Percentiles rank a stretch among this genome's conserved stretches.
These are phyloP conservation scores for Hydrotaea cyrtoneurina DNA, from an alignment of 2,888 invertebrate genomes.

Conservation along the genomic window DNA sequence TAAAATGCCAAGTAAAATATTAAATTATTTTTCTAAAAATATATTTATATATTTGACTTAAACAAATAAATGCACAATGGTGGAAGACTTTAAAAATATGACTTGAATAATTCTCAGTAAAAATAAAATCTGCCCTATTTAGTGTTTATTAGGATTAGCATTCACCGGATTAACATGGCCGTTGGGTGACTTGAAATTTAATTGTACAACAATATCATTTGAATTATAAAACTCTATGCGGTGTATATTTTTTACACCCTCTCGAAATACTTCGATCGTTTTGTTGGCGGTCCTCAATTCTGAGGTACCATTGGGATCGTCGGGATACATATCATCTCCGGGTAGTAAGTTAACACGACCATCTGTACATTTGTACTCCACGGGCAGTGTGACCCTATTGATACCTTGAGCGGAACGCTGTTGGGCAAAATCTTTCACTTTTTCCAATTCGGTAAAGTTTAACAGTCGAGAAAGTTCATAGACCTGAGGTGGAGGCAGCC, in stretches of 20 bases:
- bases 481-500: slow-evolving; percentile 88
- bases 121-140: neutral
- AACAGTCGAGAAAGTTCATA: slow-evolving; percentile 87
- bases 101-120: too few species aligned
- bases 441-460: slow-evolving; percentile 82
- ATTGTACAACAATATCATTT: slow-evolving; percentile 66
- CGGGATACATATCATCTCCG: slow-evolving; percentile 83
- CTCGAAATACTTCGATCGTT: slow-evolving; percentile 77
- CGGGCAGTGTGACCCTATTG: slow-evolving; percentile 82
- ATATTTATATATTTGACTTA: too few species aligned
- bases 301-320: slow-evolving; percentile 74
- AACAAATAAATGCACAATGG: too few species aligned
- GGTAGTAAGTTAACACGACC: slow-evolving; percentile 84
- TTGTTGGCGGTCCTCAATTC: slow-evolving; percentile 71
- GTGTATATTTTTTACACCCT: slow-evolving; percentile 74
- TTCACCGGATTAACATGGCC: slow-evolving; percentile 72
- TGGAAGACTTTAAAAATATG: too few species aligned
- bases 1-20: too few species aligned
- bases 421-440: slow-evolving; percentile 83
- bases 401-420: slow-evolving; percentile 83
- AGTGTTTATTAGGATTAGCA: slow-evolving; percentile 85
- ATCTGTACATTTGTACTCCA: slow-evolving; percentile 83
- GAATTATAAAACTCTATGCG: slow-evolving; percentile 72
- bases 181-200: slow-evolving; percentile 71
- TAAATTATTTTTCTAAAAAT: too few species aligned